Percentiles rank a stretch among this genome's conserved stretches.
Conservation (phyloP, 2,113 vertebrate genomes). For the Diglossa brunneiventris region DNA sequence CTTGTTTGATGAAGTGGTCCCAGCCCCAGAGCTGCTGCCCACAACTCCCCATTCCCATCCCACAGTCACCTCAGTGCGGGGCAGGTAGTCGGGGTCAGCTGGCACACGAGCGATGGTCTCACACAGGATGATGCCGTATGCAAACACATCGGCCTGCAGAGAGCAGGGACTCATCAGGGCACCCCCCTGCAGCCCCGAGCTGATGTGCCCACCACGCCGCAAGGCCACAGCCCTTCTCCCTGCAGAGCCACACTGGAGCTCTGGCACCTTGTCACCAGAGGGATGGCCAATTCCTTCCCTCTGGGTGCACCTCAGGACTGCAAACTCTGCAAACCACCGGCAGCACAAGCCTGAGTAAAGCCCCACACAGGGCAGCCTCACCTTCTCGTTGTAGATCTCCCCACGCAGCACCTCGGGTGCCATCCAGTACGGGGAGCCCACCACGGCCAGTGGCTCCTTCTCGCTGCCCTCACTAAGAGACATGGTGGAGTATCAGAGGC, state of each 20-base stretch:
- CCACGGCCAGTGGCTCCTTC: conserved; percentile 87
- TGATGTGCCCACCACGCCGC: rapidly evolving
- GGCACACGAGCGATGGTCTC: conserved; percentile 92
- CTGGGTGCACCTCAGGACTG: neutral
- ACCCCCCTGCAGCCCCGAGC: rapidly evolving
- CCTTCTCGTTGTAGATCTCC: conserved; percentile 94
- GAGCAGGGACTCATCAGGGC: neutral
- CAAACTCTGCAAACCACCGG: neutral
- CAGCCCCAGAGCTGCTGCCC: neutral
- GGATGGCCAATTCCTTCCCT: neutral
- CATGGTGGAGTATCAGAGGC: neutral
- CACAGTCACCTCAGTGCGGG: conserved; percentile 86
- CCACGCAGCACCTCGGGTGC: conserved; percentile 92
- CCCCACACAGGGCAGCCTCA: neutral
- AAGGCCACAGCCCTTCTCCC: neutral
- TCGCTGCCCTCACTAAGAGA: conserved; percentile 77
- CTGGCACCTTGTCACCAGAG: rapidly evolving
- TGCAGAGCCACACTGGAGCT: rapidly evolving
- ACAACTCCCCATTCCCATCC: neutral
- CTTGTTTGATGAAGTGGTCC: neutral
- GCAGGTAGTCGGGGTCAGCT: conserved; percentile 91
- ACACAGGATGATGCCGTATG: conserved; percentile 92
- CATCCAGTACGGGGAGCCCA: conserved; percentile 98
- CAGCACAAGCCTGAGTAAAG: neutral
- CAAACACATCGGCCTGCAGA: conserved; percentile 82